Evolutionary conservation across 92 coral and sea anemone genomes (phyloP), one percentile per base, ranked within the genome.

Genomic region (Zoanthus sociatus): DNA sequence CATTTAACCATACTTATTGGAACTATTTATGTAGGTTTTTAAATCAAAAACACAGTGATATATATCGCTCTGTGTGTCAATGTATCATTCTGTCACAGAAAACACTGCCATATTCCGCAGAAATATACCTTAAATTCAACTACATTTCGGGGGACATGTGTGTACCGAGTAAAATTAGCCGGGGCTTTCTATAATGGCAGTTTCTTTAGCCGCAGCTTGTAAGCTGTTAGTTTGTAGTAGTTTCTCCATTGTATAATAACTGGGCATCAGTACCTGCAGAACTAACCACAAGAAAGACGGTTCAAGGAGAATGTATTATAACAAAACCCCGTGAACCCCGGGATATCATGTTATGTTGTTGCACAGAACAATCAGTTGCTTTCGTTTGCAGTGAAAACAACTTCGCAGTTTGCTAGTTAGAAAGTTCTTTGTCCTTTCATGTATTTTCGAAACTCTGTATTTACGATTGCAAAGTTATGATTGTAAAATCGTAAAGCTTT

Each of bases 241-340:
- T 81, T 67, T 48, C 61, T 45, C 44, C 85, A 20, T 66, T 66
- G 74, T 81, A 42, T 16, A n/a, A n/a, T 20, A 66, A 81, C 10
- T 63, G 74, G 3, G 0, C 26, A 5, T 11, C 37, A 63, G 20
- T 81, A 81, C 85, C 85, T 81, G 85, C 56, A 20, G 75, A 81
- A 46, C 45, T 63, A 63, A 81, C 85, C 85, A 67, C 75, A 81
- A 64, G 46, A 67, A 81, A 64, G 74, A 46, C 21, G 64, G 9
- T 9, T 17, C 1, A 4, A 30, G 54, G 56, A 79, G 9, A 5
- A 16, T 61, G 4, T 64, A 44, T n/a, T 20, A 79, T 81, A 81
- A 81, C 7, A 66, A 45, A 46, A 63, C 11, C 20, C 7, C 26
- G 26, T 26, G 26, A 26, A 26, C 0, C 26, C 26, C 26, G 26